These are phyloP conservation scores for Drosophila subpulchrella DNA, from an alignment of 1,140 invertebrate species.

Conservation along the genomic window DNA sequence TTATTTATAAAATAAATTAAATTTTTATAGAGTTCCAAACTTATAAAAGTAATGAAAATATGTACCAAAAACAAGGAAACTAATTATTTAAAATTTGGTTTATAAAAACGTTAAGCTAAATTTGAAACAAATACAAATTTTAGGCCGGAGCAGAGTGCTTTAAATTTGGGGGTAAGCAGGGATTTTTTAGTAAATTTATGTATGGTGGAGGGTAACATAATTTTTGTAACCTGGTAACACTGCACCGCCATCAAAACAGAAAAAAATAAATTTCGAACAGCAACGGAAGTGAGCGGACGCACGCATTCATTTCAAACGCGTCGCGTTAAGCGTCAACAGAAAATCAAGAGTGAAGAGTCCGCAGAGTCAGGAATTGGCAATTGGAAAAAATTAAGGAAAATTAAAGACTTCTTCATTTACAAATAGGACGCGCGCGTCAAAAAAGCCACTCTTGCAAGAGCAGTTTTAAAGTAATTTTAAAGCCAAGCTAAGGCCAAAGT, in stretches of 20 bases:
- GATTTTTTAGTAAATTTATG: background rate
- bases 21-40: too few species aligned
- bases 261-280: slow-evolving; percentile 6
- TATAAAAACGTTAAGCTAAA: too few species aligned
- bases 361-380: slow-evolving; percentile 10
- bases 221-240: background rate
- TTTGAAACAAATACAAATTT: background rate
- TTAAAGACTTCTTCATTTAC: slow-evolving; percentile 27
- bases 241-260: background rate
- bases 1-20: too few species aligned
- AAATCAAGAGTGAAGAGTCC: slow-evolving; percentile 11
- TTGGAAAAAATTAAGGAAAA: slow-evolving; percentile 20
- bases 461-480: slow-evolving; percentile 8
- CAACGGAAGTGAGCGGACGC: slow-evolving; percentile 1
- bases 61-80: background rate
- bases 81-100: background rate
- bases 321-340: slow-evolving; percentile 24
- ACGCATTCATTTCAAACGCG: slow-evolving; percentile 15
- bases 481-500: slow-evolving; percentile 36
- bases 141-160: background rate
- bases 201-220: too few species aligned
- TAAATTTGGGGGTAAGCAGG: background rate
- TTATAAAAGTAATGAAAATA: too few species aligned
- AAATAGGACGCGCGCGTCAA: slow-evolving; percentile 42
- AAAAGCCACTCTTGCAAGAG: slow-evolving; percentile 33